Conservation (phyloP, 2,113 vertebrate genomes). For the Bubo scandiacus region DNA sequence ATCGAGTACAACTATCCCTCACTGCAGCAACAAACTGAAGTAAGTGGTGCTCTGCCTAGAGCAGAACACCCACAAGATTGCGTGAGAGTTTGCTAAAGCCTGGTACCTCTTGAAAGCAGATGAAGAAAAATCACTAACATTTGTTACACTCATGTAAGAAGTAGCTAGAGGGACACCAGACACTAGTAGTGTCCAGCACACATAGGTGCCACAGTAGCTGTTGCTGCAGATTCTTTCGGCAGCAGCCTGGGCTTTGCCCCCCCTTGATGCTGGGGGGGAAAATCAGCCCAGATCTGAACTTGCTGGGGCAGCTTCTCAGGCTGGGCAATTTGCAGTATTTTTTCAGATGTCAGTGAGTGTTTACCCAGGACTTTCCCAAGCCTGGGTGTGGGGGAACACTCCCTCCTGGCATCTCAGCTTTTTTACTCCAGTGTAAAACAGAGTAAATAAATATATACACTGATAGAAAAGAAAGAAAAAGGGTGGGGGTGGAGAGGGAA, state of each 20-base stretch:
- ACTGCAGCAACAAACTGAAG: not conserved
- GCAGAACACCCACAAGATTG: not conserved
- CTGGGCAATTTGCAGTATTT: not conserved
- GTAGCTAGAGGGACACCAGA: not conserved
- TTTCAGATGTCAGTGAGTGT: not conserved
- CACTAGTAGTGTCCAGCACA: not conserved
- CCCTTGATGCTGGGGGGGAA: not conserved
- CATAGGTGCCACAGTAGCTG: not conserved
- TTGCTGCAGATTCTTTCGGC: not conserved
- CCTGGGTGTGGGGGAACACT: not conserved
- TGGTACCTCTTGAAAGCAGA: not conserved
- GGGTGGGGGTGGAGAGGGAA: not conserved
- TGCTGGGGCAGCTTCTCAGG: not conserved
- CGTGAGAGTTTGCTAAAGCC: not conserved
- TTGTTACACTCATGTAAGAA: not conserved
- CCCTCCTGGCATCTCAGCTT: not conserved
- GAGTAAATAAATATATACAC: not conserved
- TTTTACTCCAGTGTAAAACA: not conserved
- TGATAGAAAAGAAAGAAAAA: no score
- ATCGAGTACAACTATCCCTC: not conserved
- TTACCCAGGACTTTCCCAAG: not conserved
- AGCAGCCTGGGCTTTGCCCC: not conserved
- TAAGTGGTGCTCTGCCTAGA: not conserved
- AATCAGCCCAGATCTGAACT: not conserved
- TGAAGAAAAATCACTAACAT: not conserved